Evolutionary conservation across 2,113 vertebrate genomes (phyloP), one percentile per base, ranked within the genome.

Genomic region (Callipepla squamata): DNA sequence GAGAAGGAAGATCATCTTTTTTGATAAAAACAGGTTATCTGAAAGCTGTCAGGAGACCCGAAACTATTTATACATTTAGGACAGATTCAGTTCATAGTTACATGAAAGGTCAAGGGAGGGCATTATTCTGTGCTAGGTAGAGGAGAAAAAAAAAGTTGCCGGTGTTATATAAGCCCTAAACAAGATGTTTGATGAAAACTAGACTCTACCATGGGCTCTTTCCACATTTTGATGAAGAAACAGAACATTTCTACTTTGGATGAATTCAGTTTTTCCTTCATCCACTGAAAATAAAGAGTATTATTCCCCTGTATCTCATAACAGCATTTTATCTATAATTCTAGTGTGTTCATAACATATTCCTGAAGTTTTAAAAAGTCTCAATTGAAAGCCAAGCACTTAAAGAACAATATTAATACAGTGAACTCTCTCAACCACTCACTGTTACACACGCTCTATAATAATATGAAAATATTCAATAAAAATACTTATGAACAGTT

Each of bases 31-130:
- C 10, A 79, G 58, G 79, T 76, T 65, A 87, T 61, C 55, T 58
- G 40, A 62, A 38, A 40, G 55, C 65, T 2, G 4, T 80, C 63
- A 92, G 13, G n/a, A 62, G 89, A 82, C n/a, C 42, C 16, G n/a
- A 82, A 87, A 65, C n/a, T 78, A 86, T 78, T 94, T 92, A 45
- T 85, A 75, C 87, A 92, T 85, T 87, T 51, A 89, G 85, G 78
- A 79, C 87, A 95, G 30, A 72, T 51, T 48, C 67, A 72, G 42
- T 76, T 87, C 74, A 73, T 2, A 44, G 26, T 62, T 82, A 28
- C 0, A 82, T 5, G 9, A 57, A 47, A 3, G 8, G 2, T 40
- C 26, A 36, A 10, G 72, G 36, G 12, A 86, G 3, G 9, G 55
- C 9, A 66, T 7, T 55, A 51, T 10, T 75, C 42, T 28, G 4